These are phyloP conservation scores for Galeopterus variegatus DNA, from an alignment of 2,113 vertebrate genomes.

Conservation along the genomic window DNA sequence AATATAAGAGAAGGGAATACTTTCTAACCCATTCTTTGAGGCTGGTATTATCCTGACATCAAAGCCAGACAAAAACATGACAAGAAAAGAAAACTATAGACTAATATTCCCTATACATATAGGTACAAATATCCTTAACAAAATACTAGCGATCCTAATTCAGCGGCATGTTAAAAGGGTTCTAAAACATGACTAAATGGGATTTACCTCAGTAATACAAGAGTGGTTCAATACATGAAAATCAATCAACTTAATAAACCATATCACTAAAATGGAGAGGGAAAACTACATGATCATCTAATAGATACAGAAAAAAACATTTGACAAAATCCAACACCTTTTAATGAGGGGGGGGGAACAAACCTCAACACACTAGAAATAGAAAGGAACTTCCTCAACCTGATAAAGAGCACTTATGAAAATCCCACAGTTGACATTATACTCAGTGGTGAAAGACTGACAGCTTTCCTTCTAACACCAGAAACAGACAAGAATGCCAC, in stretches of 20 bases:
- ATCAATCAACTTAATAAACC: neutral
- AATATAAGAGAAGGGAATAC: neutral
- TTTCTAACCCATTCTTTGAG: constrained; percentile 8
- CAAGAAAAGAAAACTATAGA: constrained; percentile 17
- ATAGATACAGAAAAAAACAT: neutral
- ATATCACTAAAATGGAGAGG: neutral
- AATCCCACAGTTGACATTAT: neutral
- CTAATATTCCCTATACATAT: neutral
- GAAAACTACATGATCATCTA: neutral
- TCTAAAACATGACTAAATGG: neutral
- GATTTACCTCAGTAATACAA: constrained; percentile 10
- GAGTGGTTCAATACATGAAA: neutral
- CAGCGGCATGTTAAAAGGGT: neutral
- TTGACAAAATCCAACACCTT: neutral
- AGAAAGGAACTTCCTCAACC: neutral
- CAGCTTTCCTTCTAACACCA: neutral
- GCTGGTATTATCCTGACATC: neutral
- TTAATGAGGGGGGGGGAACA: neutral
- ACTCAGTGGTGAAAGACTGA: neutral
- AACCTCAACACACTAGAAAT: neutral
- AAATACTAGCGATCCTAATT: constrained; percentile 12
- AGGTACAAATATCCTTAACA: neutral
- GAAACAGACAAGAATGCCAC: neutral
- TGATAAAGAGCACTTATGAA: constrained; percentile 8
- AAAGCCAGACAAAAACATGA: constrained; percentile 18